phyloP scores from a whole-genome alignment of 2,888 invertebrate genomes.

The Osmoderma eremita region DNA sequence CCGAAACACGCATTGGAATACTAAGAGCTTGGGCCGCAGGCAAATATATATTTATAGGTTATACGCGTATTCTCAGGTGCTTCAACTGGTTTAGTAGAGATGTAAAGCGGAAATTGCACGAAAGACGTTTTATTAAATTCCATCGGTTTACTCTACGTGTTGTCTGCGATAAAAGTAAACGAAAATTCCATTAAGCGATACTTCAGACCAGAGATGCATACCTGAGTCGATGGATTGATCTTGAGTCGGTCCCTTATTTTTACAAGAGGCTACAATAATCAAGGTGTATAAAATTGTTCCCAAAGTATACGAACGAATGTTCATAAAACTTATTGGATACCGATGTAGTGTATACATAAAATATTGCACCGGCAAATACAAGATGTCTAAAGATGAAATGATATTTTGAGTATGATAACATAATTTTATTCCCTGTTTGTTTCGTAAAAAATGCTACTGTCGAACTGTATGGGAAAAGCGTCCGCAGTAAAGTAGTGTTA shows the following conservation, averaged over 20 bases:
- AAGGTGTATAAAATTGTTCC: neutral
- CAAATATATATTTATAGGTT: constrained; percentile 37
- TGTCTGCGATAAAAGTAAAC: constrained; percentile 21
- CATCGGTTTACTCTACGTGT: constrained; percentile 15
- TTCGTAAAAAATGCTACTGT: no score
- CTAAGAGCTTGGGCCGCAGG: constrained; percentile 29
- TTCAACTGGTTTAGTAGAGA: constrained; percentile 34
- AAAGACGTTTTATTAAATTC: constrained; percentile 38
- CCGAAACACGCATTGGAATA: constrained; percentile 34
- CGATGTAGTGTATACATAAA: no score
- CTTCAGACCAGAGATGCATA: constrained; percentile 25
- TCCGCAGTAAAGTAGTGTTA: no score
- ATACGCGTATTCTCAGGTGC: constrained; percentile 38
- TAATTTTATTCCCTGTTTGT: no score
- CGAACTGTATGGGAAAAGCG: no score
- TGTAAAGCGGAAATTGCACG: constrained; percentile 32
- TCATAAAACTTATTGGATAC: neutral
- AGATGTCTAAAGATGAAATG: no score
- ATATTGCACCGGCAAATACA: no score
- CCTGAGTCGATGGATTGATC: constrained; percentile 24
- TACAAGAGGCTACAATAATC: constrained; percentile 4
- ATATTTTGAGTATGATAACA: no score
- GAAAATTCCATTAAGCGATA: constrained; percentile 31
- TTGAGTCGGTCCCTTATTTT: constrained; percentile 14
- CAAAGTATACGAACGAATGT: neutral